Base-by-base conservation (phyloP, 2,888 invertebrate genomes). In the Tetranychus piercei region DNA sequence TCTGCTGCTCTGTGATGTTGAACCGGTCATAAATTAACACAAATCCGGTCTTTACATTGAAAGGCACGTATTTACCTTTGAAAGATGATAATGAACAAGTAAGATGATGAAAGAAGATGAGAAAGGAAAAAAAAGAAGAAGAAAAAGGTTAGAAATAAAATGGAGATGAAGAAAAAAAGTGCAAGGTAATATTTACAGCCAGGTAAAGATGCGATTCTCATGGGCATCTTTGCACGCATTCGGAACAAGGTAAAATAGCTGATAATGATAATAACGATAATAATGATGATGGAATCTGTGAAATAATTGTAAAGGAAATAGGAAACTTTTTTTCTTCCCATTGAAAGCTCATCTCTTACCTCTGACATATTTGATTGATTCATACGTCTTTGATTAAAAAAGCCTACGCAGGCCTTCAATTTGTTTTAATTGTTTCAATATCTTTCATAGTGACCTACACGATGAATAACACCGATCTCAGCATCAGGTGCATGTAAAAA, bases 51-150 rank as follows among this genome's bases (percentile, higher is more conserved):
- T 23, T 23, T 11, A 69, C 69, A 23, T 69, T 69, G n/a, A 20
- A 23, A 20, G 69, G 69, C 69, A 23, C 22, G 22, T 69, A 23
- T 20, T 23, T 23, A 23, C 34, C 9, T 23, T 20, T 9, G 69
- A 69, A 23, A n/a, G 69, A 20, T 69, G 69, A 69, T 20, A 69
- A 23, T 15, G 69, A n/a, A 23, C 9, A 69, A 20, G 69, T 18
- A 69, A 15, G 69, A 23, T 20, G 22, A 69, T 69, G 34, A 23
- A 69, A 65, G 66, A 65, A 65, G 66, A 65, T 65, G 66, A 65
- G 66, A 65, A 20, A 34, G 4, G 34, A 34, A 34, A 34, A 34
- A 34, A 69, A 23, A 69, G 34, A 69, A 23, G 34, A 7, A 23
- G 34, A 69, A 20, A 69, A 23, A 69, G n/a, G 34, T 34, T 34